These are phyloP conservation scores for Aphis gossypii DNA, from an alignment of 1,140 invertebrate species.

Conservation along the genomic window DNA sequence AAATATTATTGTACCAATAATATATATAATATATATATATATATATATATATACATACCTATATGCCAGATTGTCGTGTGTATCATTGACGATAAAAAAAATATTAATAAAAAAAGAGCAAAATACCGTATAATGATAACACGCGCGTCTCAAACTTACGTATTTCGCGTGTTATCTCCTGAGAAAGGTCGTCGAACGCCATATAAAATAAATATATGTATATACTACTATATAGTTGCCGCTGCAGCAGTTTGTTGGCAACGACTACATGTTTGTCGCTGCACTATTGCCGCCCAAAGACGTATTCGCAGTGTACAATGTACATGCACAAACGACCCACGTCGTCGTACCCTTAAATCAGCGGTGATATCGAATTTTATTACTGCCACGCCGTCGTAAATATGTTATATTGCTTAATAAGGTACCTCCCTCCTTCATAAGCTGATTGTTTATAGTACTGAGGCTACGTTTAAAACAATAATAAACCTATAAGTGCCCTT, in stretches of 20 bases:
- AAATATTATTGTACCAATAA: neutral
- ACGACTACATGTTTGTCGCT: neutral
- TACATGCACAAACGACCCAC: neutral
- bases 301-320: neutral
- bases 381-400: neutral
- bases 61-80: neutral
- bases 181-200: slow-evolving; percentile 12
- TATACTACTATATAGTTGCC: neutral
- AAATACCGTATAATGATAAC: slow-evolving; percentile 6
- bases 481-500: neutral
- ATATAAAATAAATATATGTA: neutral
- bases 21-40: neutral
- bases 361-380: neutral
- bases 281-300: neutral
- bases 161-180: neutral
- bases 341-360: neutral
- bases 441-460: neutral
- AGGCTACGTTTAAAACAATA: neutral
- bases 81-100: neutral
- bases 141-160: neutral
- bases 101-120: neutral
- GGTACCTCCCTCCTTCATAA: neutral
- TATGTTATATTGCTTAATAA: neutral
- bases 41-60: neutral
- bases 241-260: neutral